Base-by-base conservation (phyloP, 2,888 invertebrate genomes). In the Heteromyza rotundicornis region DNA sequence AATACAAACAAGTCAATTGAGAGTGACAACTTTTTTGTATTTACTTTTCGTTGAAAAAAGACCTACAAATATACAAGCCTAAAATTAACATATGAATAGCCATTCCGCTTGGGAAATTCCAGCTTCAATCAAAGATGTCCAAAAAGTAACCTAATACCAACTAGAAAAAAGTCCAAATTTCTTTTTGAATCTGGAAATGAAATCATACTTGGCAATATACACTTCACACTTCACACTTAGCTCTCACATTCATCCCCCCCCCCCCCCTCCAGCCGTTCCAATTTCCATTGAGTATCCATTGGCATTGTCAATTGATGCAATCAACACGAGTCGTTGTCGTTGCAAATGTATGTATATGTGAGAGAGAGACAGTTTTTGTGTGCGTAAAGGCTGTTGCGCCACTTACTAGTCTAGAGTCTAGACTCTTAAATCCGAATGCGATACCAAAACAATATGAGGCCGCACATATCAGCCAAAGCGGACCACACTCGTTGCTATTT, bases 231-330 rank as follows among this genome's bases (percentile, higher is more conserved):
- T 40, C 16, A 40, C 40, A 40, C 40, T 40, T n/a, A 3, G 10
- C 40, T 7, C 40, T 8, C 8, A n/a, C 32, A 32, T 32, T 32
- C 12, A 8, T 32, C 40, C 40, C 8, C 40, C 40, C 40, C 7
- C 12, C n/a, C 3, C 40, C 10, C 3, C 8, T n/a, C n/a, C n/a
- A n/a, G n/a, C n/a, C n/a, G n/a, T n/a, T n/a, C n/a, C n/a, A n/a
- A n/a, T n/a, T n/a, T n/a, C n/a, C 40, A 14, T 3, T n/a, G 40
- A 40, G n/a, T 40, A n/a, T 40, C 40, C 40, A n/a, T n/a, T n/a
- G 40, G 40, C 40, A n/a, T 40, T 40, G 40, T 40, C 40, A 40
- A 40, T 40, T 40, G 40, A 40, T 40, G 40, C 40, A 7, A 40
- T 40, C 40, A 40, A 40, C 40, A 40, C 40, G 40, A 7, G 40